Evolutionary conservation across 2,888 invertebrate species (phyloP).

Genomic region (Eurytoma californica): DNA sequence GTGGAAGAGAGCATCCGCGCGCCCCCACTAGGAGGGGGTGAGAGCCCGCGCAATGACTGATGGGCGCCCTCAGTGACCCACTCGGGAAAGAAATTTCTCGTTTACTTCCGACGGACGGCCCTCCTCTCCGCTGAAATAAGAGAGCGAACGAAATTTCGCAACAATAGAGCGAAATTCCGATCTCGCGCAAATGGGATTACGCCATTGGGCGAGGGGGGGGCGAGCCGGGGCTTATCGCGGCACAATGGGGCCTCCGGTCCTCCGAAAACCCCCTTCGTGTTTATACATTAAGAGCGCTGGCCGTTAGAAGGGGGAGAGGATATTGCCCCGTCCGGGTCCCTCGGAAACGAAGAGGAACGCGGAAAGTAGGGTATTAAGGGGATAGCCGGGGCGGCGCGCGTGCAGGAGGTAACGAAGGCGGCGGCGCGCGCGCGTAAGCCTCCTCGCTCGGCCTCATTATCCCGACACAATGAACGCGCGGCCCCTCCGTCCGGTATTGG

Average conservation of each 20-base stretch:
- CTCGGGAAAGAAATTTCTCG: background rate
- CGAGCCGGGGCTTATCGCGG: slow-evolving; percentile 16
- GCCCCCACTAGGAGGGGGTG: background rate
- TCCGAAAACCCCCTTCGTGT: background rate
- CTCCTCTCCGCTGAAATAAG: background rate
- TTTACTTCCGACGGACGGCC: background rate
- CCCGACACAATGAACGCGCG: slow-evolving; percentile 69
- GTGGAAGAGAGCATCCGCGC: slow-evolving; percentile 14
- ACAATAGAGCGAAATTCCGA: no score
- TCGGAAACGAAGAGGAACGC: background rate
- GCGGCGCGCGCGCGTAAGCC: background rate
- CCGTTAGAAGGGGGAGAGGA: background rate
- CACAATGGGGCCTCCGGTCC: slow-evolving; percentile 6
- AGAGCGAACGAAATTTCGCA: background rate
- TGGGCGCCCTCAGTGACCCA: background rate
- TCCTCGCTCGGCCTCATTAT: slow-evolving; percentile 67
- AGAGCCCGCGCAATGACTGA: background rate
- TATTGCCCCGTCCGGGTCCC: background rate
- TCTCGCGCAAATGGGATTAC: slow-evolving; percentile 1
- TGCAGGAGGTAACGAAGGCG: slow-evolving; percentile 8
- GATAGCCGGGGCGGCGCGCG: background rate
- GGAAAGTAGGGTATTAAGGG: slow-evolving; percentile 9
- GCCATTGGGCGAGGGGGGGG: background rate
- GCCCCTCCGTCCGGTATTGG: slow-evolving; percentile 69
- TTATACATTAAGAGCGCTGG: background rate